Evolutionary conservation across 30 jellyfish, hydroid and myxozoan genomes (phyloP).

Genomic region (Aurelia aurita): DNA sequence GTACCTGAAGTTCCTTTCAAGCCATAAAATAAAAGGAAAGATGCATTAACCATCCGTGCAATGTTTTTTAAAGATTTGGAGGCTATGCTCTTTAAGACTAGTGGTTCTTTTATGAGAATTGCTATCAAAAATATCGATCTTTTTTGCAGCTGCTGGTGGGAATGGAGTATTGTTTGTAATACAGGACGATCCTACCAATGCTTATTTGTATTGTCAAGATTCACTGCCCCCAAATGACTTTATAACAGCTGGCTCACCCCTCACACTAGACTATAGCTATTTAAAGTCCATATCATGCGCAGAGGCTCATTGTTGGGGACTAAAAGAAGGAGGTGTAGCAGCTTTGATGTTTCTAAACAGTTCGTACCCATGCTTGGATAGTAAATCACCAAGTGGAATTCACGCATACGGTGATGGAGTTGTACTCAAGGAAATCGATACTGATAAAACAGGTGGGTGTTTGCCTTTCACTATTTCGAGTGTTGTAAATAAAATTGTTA

Average conservation of each 20-base stretch:
- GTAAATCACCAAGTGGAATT: not conserved
- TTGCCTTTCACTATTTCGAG: no score
- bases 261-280: not conserved
- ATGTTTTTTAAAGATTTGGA: no score
- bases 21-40: no score
- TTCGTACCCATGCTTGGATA: slow-evolving; percentile 1
- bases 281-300: slow-evolving; percentile 17
- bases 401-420: slow-evolving; percentile 5
- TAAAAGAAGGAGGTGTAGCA: slow-evolving; percentile 1
- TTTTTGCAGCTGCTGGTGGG: slow-evolving; percentile 25
- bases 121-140: no score
- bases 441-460: slow-evolving; percentile 2
- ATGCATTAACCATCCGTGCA: no score
- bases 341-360: slow-evolving; percentile 12
- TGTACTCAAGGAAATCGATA: slow-evolving; percentile 2
- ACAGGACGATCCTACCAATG: not conserved
- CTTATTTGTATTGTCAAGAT: not conserved
- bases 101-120: no score
- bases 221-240: not conserved
- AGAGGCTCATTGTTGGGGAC: slow-evolving; percentile 21
- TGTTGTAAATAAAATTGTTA: no score
- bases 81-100: no score
- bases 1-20: no score
- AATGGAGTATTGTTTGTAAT: not conserved
- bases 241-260: not conserved